A percentile compares a stretch with the other conserved stretches of the same genome.
These are phyloP conservation scores for Xanthorhoe designata DNA, from an alignment of 2,888 invertebrate genomes.

Conservation along the genomic window DNA sequence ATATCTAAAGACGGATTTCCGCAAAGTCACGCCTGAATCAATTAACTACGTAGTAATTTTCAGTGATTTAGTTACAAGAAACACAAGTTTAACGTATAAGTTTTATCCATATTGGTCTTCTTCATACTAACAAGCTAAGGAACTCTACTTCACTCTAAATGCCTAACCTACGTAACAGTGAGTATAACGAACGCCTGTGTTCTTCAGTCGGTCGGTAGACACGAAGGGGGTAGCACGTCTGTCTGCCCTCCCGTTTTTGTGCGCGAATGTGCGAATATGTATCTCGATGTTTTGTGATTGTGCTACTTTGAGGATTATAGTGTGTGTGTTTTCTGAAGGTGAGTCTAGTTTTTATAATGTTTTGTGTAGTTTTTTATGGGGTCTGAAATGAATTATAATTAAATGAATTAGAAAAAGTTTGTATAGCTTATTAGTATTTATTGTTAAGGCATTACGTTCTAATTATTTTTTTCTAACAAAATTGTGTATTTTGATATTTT, in stretches of 20 bases:
- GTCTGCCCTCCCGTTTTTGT: not conserved
- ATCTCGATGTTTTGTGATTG: constrained; percentile 25
- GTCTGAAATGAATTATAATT: no score
- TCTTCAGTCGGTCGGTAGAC: constrained; percentile 16
- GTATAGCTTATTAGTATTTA: no score
- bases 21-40: no score
- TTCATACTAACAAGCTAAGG: constrained; percentile 13
- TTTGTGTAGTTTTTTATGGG: not conserved
- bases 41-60: no score
- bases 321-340: constrained; percentile 20
- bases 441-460: no score
- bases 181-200: not conserved
- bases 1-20: no score
- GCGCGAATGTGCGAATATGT: constrained; percentile 27
- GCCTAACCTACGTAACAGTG: constrained; percentile 17
- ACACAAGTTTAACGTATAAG: not conserved
- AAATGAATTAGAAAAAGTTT: no score
- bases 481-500: no score
- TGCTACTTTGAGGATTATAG: constrained; percentile 27
- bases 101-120: not conserved
- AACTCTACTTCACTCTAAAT: constrained; percentile 24
- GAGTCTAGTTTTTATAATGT: constrained; percentile 11
- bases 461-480: no score
- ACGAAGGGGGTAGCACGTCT: constrained; percentile 14
- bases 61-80: no score